These are phyloP conservation scores for Hypotaenidia philippensis DNA, from an alignment of 2,797 vertebrate species.

Conservation along the genomic window DNA sequence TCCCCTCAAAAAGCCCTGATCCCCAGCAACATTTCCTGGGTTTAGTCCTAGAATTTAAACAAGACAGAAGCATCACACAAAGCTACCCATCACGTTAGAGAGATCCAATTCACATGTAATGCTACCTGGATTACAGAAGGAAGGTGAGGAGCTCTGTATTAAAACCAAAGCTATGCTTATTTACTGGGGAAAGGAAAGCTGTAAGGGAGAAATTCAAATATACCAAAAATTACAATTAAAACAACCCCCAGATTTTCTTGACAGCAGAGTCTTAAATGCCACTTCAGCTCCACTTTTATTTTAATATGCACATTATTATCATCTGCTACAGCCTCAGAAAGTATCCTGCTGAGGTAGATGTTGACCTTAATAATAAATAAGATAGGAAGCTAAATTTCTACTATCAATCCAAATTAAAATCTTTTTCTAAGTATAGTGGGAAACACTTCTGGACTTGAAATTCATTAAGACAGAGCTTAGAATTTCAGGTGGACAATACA, in stretches of 20 bases:
- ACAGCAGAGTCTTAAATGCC: not conserved
- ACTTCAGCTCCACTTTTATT: not conserved
- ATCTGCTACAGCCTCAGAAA: not conserved
- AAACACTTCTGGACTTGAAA: not conserved
- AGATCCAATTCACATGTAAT: not conserved
- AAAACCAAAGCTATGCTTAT: not conserved
- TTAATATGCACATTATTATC: not conserved
- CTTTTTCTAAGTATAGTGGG: not conserved
- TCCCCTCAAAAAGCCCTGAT: not conserved
- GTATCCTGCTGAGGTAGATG: not conserved
- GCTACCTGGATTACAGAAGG: not conserved
- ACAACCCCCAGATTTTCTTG: not conserved
- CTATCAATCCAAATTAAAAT: not conserved
- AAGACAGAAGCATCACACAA: not conserved
- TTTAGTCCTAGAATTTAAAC: not conserved
- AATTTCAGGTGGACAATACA: not conserved
- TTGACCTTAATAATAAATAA: not conserved
- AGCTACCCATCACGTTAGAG: not conserved
- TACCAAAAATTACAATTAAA: not conserved
- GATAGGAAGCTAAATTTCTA: not conserved
- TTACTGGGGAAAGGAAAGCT: not conserved
- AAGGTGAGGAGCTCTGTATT: not conserved
- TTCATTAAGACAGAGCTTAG: not conserved
- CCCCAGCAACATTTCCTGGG: not conserved
- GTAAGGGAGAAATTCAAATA: not conserved